Percentiles rank a stretch among this genome's conserved stretches.
These are phyloP conservation scores for Cerastis leucographa DNA, from an alignment of 2,888 invertebrate genomes.

Conservation along the genomic window DNA sequence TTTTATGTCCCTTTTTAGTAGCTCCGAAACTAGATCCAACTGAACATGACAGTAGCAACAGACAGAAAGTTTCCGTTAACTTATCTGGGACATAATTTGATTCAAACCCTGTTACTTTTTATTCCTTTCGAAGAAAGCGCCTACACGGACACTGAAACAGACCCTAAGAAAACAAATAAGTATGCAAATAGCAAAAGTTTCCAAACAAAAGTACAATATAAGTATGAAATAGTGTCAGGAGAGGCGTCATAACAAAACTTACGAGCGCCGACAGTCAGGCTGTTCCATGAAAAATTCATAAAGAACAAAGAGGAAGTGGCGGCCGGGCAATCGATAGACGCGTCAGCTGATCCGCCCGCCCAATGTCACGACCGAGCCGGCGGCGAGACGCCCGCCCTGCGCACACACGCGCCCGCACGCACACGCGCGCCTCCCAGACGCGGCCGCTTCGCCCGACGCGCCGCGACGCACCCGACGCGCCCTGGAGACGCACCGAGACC, in stretches of 20 bases:
- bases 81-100: conserved; percentile 15
- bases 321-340: conserved; percentile 82
- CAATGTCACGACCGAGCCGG: conserved; percentile 87
- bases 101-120: conserved; percentile 6
- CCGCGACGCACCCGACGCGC: conserved; percentile 52
- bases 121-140: not conserved
- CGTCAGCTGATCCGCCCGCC: conserved; percentile 88
- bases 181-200: conserved; percentile 44
- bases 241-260: conserved; percentile 78
- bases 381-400: conserved; percentile 71
- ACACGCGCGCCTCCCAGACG: conserved; percentile 49
- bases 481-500: conserved; percentile 14
- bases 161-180: conserved; percentile 36
- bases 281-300: conserved; percentile 86
- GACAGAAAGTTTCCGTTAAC: not conserved
- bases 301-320: conserved; percentile 85
- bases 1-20: not conserved
- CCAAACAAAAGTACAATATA: conserved; percentile 47
- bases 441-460: conserved; percentile 47
- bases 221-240: conserved; percentile 45
- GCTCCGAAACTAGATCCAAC: not conserved
- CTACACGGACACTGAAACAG: not conserved
- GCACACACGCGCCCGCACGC: conserved; percentile 69
- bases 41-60: not conserved
- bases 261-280: conserved; percentile 50